Evolutionary conservation across 2,888 invertebrate genomes (phyloP), one percentile per base, ranked within the genome.

Genomic region (Epiperipatus broadwayi): DNA sequence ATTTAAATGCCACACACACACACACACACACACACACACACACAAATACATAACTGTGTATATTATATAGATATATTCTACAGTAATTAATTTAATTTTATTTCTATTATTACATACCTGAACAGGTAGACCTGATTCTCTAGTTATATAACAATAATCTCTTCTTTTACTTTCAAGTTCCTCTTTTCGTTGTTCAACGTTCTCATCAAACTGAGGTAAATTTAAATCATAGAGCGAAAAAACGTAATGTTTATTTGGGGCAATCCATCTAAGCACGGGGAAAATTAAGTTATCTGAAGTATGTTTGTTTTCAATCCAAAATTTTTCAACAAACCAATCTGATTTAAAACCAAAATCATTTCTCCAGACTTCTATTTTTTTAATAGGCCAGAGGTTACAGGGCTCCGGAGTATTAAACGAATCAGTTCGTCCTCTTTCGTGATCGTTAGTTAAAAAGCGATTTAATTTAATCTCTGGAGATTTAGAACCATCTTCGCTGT

Each of bases 201-300:
- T 47, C 2, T 53, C 52, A 43, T 61, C 61, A 37, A 48, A 44
- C 46, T 60, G 58, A 0, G 63, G 63, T 35, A 64, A 46, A 20
- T 52, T 49, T 3, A 55, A 55, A 42, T 61, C 61, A 43, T 52
- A 53, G 45, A 56, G 52, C 14, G 48, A 43, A 21, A 63, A 52
- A 19, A 51, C 37, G 46, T 62, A 60, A 21, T 52, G 52, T 20
- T 48, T 47, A 30, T 54, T 49, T 1, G 56, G 46, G 21, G 51
- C 48, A 35, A 63, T 53, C 62, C 63, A 64, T 10, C 60, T 49
- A 40, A 58, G 51, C 3, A 64, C 50, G 0, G 64, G 64, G 39
- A 54, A 57, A 10, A 46, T 44, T 39, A 48, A 46, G 5, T 34
- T 31, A 37, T 30, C 35, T 16, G 21, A 40, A 5, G 35, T 46